Evolutionary conservation across 2,888 invertebrate genomes (phyloP).

Genomic region (Coelinius sp.): DNA sequence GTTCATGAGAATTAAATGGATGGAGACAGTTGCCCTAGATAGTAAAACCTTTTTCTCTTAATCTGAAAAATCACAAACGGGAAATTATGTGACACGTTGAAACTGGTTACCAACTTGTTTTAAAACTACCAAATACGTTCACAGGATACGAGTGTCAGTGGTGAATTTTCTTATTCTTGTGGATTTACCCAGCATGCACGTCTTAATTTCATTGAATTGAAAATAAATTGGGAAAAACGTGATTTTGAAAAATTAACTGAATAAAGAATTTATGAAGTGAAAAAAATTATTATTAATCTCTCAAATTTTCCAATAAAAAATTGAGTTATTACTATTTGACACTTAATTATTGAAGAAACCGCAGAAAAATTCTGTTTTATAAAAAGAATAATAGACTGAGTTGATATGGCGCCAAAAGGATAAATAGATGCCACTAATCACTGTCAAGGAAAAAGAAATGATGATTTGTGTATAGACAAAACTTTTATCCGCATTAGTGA

Average conservation of each 20-base stretch:
- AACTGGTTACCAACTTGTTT: not conserved
- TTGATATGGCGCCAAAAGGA: constrained; percentile 11
- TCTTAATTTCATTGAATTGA: not conserved
- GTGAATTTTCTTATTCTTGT: not conserved
- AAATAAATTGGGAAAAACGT: too few relatives aligned
- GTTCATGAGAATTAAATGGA: not conserved
- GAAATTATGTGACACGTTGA: constrained; percentile 10
- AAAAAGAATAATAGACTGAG: too few relatives aligned
- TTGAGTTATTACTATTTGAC: too few relatives aligned
- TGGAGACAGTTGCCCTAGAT: constrained; percentile 16
- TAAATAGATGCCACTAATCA: not conserved
- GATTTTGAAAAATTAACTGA: too few relatives aligned
- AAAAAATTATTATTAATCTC: too few relatives aligned
- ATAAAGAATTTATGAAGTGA: too few relatives aligned
- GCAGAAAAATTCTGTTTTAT: not conserved
- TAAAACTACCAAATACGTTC: not conserved
- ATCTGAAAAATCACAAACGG: constrained; percentile 9
- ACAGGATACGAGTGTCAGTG: not conserved
- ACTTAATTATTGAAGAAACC: too few relatives aligned
- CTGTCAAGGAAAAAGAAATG: not conserved
- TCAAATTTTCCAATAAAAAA: too few relatives aligned
- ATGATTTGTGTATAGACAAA: too few relatives aligned
- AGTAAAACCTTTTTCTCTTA: not conserved
- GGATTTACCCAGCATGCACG: not conserved
- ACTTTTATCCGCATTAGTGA: too few relatives aligned